These are phyloP conservation scores for Clitarchus hookeri DNA, from an alignment of 2,888 invertebrate genomes.

Conservation along the genomic window DNA sequence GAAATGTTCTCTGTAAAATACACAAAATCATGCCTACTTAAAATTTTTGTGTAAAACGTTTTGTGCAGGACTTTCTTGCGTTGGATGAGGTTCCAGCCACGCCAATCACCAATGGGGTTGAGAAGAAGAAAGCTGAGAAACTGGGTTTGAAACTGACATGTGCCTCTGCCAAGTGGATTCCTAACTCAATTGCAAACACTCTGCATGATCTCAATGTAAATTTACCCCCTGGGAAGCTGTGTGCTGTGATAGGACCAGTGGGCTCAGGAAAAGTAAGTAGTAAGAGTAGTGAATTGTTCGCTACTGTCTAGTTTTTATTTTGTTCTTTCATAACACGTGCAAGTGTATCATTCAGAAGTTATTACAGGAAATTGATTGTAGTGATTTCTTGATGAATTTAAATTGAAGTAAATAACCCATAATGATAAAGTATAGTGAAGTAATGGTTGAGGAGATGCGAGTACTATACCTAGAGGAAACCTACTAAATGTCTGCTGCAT, in stretches of 20 bases:
- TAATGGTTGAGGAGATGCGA: too few relatives aligned
- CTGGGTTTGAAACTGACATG: neutral
- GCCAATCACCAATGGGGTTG: neutral
- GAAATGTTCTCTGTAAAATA: too few relatives aligned
- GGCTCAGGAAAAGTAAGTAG: constrained; percentile 78
- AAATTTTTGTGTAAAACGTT: neutral
- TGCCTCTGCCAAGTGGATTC: constrained; percentile 40
- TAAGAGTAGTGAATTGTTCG: neutral
- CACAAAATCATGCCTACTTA: too few relatives aligned
- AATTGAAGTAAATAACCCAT: too few relatives aligned
- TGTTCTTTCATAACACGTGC: neutral
- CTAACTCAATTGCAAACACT: constrained; percentile 56
- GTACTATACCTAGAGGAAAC: too few relatives aligned
- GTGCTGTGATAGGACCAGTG: constrained; percentile 85
- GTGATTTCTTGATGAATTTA: too few relatives aligned
- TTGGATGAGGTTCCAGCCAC: neutral
- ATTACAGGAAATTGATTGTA: too few relatives aligned
- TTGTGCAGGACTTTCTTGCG: constrained; percentile 16
- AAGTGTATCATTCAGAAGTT: too few relatives aligned
- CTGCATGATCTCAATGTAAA: constrained; percentile 61
- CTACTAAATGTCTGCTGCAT: too few relatives aligned
- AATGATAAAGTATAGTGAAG: too few relatives aligned
- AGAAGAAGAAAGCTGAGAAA: neutral
- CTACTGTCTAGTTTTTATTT: neutral
- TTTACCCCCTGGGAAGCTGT: constrained; percentile 60